Base-by-base conservation (phyloP, 64 coral and sea anemone genomes). In the Porites lutea region DNA sequence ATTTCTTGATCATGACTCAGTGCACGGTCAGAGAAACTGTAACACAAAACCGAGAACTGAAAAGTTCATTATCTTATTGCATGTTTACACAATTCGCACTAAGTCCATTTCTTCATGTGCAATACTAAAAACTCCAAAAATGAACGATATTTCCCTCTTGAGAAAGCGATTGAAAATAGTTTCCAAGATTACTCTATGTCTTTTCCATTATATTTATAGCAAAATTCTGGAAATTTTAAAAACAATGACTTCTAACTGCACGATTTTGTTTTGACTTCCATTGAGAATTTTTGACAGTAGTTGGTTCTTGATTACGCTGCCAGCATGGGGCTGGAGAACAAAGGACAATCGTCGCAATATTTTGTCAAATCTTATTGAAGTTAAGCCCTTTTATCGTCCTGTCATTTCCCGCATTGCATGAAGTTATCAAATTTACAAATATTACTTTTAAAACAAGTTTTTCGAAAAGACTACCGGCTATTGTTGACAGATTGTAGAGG, bases 361-460 rank as follows among this genome's bases (percentile, higher is more conserved):
- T 45, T 13, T 9, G 12, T 48, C 48, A 19, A 44, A 8, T 46
- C 13, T 65, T 8, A 8, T 1, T 19, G 44, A 46, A 61, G 13
- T 61, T 37, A 13, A 14, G 3, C 9, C 15, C 16, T 60, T 22
- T 60, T 27, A 80, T 44, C 78, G 45, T 23, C 57, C 60, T 63
- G 18, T 64, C 53, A 16, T 44, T 13, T 37, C 79, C 58, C 3
- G 6, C 59, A 14, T 23, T 4, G 81, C 18, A 69, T 51, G 3
- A 49, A 83, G 48, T 52, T 45, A 84, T 52, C 8, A 16, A 51
- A 49, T 66, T 83, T 83, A 5, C 80, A 67, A 83, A 84, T 63
- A 84, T 37, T 37, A 37, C 27, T 37, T 37, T 37, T 37, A 37
- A 37, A 37, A 37, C 27, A 67, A 63, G 20, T 57, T 84, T 84